phyloP scores from a whole-genome alignment of 2,797 vertebrate species.

The Tadarida brasiliensis region DNA sequence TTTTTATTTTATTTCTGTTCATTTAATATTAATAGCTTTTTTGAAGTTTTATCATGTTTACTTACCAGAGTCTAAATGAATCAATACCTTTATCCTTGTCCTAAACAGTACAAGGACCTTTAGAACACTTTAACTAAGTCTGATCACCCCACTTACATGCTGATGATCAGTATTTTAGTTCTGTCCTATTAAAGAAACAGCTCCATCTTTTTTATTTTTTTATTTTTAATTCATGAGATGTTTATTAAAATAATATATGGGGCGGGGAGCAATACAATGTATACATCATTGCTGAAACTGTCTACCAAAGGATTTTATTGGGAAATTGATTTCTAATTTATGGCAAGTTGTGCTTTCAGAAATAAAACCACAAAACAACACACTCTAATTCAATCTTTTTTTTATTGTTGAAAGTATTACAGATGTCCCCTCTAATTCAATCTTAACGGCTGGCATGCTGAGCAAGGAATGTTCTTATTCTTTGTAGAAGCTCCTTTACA shows the following conservation, averaged over 20 bases:
- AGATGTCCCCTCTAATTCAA: slow-evolving; percentile 52
- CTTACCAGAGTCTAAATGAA: neutral
- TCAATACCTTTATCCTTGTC: neutral
- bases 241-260: slow-evolving; percentile 85
- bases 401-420: too few relatives aligned
- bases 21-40: neutral
- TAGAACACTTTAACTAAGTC: neutral
- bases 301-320: slow-evolving; percentile 82
- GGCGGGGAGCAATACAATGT: slow-evolving; percentile 83
- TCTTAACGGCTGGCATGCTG: slow-evolving; percentile 95
- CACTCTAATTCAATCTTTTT: slow-evolving; percentile 79
- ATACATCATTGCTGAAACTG: slow-evolving; percentile 82
- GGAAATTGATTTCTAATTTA: slow-evolving; percentile 84
- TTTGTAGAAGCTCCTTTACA: slow-evolving; percentile 97
- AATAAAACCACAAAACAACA: slow-evolving; percentile 79
- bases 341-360: slow-evolving; percentile 79
- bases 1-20: neutral
- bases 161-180: slow-evolving; percentile 26
- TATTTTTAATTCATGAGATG: neutral
- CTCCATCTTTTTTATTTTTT: neutral
- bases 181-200: neutral
- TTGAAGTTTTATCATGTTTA: neutral
- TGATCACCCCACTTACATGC: neutral
- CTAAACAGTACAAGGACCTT: neutral
- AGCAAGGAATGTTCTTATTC: slow-evolving; percentile 97